Conservation (phyloP, 2,113 vertebrate species). For the Choloepus hoffmanni region DNA sequence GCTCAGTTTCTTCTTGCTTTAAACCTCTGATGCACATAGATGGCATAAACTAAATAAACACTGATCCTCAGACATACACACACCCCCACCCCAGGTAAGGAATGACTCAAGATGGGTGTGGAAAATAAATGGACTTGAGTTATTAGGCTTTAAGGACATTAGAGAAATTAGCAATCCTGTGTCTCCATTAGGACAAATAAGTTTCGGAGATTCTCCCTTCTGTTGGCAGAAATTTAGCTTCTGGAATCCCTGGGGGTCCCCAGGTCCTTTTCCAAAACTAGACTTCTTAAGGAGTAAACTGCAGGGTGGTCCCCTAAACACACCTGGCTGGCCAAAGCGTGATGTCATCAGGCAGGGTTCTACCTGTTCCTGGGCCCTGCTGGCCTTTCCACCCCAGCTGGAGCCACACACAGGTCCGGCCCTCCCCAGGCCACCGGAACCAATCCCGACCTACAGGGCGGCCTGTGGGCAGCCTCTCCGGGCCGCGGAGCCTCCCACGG, state of each 20-base stretch:
- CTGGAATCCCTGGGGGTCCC: not conserved
- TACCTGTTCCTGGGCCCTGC: not conserved
- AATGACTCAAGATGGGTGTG: not conserved
- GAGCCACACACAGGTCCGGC: not conserved
- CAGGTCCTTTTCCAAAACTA: not conserved
- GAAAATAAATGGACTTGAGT: not conserved
- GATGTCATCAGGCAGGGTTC: not conserved
- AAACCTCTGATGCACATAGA: not conserved
- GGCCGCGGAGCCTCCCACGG: not conserved
- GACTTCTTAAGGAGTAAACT: not conserved
- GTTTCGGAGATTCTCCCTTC: not conserved
- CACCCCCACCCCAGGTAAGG: not conserved
- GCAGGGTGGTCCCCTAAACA: not conserved
- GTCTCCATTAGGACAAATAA: slow-evolving; percentile 29
- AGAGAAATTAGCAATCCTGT: not conserved
- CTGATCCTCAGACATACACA: not conserved
- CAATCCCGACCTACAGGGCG: not conserved
- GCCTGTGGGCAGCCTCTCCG: not conserved
- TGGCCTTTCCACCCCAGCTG: not conserved
- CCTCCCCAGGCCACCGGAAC: not conserved
- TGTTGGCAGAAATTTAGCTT: slow-evolving; percentile 8
- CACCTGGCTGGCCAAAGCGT: not conserved
- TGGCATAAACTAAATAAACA: not conserved
- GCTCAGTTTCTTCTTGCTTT: not conserved
- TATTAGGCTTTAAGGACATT: not conserved